Evolutionary conservation across 2,888 invertebrate species (phyloP), one percentile per base, ranked within the genome.

Genomic region (Cotesia congregata): DNA sequence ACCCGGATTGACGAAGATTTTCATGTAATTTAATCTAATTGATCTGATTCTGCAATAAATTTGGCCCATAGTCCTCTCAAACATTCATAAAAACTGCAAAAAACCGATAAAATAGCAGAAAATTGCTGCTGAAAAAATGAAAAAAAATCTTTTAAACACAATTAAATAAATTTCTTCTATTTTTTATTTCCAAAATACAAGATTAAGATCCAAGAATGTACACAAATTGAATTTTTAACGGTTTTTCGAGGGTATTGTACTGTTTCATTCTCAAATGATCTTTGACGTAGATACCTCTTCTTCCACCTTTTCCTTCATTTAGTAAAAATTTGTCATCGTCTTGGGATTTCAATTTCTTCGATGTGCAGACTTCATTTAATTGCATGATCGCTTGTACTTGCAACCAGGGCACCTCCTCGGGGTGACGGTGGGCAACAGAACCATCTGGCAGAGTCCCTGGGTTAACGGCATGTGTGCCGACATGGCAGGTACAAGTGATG

Each of bases 371-470:
- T 62, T 17, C 17, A 17, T 62, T 62, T 62, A 17, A 62, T 62
- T n/a, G 62, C 62, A 62, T 62, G 1, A 62, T 62, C 17, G 17
- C 62, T 62, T 62, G 17, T 62, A 7, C 17, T 9, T 69, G 38
- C 61, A 39, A 30, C 50, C 75, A 50, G 69, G 69, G 75, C 68
- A 67, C 69, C 62, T 61, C 69, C 50, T 7, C 15, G 50, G 30
- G 75, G 67, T 75, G 41, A 50, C 61, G 9, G 41, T 68, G 40
- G 69, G 69, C 69, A 68, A 68, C 69, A 17, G 41, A 68, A 17
- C 6, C 12, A 39, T 68, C 69, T 17, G 6, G 69, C 69, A 68
- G 39, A 68, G 69, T 40, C 40, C 40, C 41, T 68, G 69, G 69
- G 41, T 6, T 50, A 50, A 50, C 41, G 41, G 41, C 41, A 1